Evolutionary conservation across 2,888 invertebrate species (phyloP), one percentile per base, ranked within the genome.

Genomic region (Acrobasis suavella): DNA sequence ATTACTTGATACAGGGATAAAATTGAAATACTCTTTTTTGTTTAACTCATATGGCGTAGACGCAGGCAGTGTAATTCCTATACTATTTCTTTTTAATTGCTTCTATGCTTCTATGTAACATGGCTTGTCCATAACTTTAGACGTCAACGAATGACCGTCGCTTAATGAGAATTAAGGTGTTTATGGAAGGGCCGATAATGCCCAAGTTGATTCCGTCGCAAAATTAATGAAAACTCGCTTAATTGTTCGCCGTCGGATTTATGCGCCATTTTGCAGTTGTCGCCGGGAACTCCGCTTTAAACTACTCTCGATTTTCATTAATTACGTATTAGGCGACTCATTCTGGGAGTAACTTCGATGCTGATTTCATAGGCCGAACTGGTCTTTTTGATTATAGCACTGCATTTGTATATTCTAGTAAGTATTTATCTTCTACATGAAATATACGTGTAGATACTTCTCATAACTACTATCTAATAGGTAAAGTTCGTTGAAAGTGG

Each of bases 101-200:
- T 22, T 22, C 3, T 32, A 32, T 32, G 8, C n/a, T 32, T 32
- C 2, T 32, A 32, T 32, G 2, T 32, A 7, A 32, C 8, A 32
- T n/a, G 10, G 3, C n/a, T n/a, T 2, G n/a, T 46, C 46, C 46
- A 46, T 46, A 2, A 46, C 6, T 3, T 46, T 12, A 46, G 6
- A 46, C 32, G 46, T 46, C 46, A n/a, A 14, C 80, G 84, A 89
- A 89, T 88, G 87, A 83, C 83, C 86, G 81, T 72, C 77, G 77
- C 79, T 83, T 85, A 86, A 87, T 85, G 81, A 85, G 87, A 87
- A 86, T 86, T 83, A 87, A 89, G 89, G 89, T 91, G 89, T 87
- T 90, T 87, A 87, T 88, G 78, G 81, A 83, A 83, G 76, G 75
- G 80, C 73, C 83, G 78, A 79, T 83, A 83, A 82, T 83, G 77